Evolutionary conservation across 2,888 invertebrate species (phyloP).

Genomic region (Lycaena phlaeas): DNA sequence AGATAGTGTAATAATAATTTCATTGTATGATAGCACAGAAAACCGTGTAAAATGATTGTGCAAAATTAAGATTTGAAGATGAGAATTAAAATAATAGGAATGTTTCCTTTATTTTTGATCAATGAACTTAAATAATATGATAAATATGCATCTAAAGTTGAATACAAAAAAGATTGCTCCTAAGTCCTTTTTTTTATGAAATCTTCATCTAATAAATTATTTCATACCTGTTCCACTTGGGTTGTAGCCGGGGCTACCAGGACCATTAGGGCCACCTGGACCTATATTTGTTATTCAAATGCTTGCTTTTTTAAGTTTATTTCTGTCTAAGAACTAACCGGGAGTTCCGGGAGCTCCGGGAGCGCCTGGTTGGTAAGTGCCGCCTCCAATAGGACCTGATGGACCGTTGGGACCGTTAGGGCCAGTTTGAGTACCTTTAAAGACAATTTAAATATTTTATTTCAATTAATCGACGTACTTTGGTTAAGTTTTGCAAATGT

Average conservation of each 20-base stretch:
- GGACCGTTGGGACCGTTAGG: conserved; percentile 22
- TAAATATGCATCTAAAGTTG: neutral
- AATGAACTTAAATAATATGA: neutral
- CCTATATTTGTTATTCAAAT: conserved; percentile 3
- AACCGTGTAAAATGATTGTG: no score
- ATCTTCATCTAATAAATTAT: neutral
- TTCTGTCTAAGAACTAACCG: conserved; percentile 4
- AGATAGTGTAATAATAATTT: no score
- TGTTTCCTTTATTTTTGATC: no score
- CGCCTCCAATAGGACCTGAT: conserved; percentile 28
- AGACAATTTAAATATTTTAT: neutral
- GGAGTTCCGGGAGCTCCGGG: conserved; percentile 25
- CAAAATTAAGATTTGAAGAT: no score
- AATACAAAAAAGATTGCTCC: neutral
- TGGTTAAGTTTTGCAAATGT: conserved; percentile 8
- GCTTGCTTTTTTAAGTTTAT: neutral
- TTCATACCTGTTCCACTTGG: conserved; percentile 24
- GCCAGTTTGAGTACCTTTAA: neutral
- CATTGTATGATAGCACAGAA: no score
- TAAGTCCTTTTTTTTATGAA: neutral
- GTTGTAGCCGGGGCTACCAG: conserved; percentile 5
- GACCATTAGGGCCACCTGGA: conserved; percentile 25
- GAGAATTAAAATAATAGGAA: no score
- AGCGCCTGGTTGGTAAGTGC: conserved; percentile 15
- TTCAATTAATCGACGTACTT: neutral